These are phyloP conservation scores for Poecilia picta DNA, from an alignment of 2,797 vertebrate species.

Conservation along the genomic window DNA sequence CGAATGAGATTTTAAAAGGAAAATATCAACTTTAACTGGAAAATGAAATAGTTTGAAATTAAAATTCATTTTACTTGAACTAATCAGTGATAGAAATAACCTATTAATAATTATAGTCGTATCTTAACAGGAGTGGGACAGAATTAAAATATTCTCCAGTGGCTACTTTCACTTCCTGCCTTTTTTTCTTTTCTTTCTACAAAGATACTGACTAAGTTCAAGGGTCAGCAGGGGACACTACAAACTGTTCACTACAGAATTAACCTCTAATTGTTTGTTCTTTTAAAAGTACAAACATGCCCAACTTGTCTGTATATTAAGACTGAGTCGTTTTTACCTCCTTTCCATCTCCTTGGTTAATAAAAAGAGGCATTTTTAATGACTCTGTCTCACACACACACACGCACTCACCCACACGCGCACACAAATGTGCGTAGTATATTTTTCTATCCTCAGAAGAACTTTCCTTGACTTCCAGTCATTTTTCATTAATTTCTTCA, in stretches of 20 bases:
- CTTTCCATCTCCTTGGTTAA: background rate
- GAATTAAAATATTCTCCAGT: background rate
- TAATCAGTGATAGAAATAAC: background rate
- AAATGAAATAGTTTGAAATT: background rate
- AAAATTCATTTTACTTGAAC: background rate
- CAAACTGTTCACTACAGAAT: background rate
- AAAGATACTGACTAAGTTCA: background rate
- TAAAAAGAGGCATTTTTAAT: background rate
- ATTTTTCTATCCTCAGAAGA: too few relatives aligned
- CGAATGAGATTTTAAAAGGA: background rate
- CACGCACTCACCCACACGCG: too few relatives aligned
- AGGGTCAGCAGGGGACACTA: background rate
- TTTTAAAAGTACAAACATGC: background rate
- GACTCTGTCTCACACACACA: background rate
- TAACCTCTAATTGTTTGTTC: background rate
- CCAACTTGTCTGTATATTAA: background rate
- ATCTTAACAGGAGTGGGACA: background rate
- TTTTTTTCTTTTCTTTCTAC: background rate
- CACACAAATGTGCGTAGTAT: too few relatives aligned
- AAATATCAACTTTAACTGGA: background rate
- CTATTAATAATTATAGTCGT: background rate
- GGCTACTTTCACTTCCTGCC: background rate
- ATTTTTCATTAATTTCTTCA: too few relatives aligned
- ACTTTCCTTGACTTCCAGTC: too few relatives aligned
- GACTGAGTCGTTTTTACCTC: background rate